Evolutionary conservation across 2,888 invertebrate species (phyloP), one percentile per base, ranked within the genome.

Genomic region (Chironomus tentans): DNA sequence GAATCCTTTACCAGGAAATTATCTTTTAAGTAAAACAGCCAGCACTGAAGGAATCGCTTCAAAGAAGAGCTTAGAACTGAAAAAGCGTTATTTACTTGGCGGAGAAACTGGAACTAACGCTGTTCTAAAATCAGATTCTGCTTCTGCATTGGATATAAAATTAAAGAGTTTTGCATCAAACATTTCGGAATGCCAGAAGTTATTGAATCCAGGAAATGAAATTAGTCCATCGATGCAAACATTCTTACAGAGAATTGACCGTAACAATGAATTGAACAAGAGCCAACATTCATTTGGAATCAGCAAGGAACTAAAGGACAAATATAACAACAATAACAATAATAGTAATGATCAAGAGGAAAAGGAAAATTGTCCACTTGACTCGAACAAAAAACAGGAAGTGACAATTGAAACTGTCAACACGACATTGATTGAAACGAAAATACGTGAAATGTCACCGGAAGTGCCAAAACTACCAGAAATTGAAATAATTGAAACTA

Each of bases 11-110:
- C 86, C 87, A 13, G 90, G 90, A n/a, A 92, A 92, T 78, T 93
- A 92, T 81, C 86, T 92, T 62, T 86, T 94, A 62, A 92, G 91
- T 81, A 88, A 93, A 80, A 92, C 94, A 0, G 91, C 93, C 78
- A 94, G 94, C 78, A 94, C 94, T 1, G 93, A 93, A 80, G 94
- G 94, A 21, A 90, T 95, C 76, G 94, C 94, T 12, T 92, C 94
- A 15, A 94, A 94, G 83, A 90, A 93, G 76, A 94, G 94, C 18
- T 85, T 95, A 73, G 94, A 95, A 84, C 87, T 95, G 68, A 95
- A 95, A 81, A 91, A 94, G 80, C 90, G 90, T 77, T 95, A 94
- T 83, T 85, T 95, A 18, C 85, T 94, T 12, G 94, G 94, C 0
- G 94, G 94, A 0, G 91, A 91, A 78, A 86, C 87, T 4, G 82